Conservation (phyloP, 2,888 invertebrate genomes). For the Anodontia alba region DNA sequence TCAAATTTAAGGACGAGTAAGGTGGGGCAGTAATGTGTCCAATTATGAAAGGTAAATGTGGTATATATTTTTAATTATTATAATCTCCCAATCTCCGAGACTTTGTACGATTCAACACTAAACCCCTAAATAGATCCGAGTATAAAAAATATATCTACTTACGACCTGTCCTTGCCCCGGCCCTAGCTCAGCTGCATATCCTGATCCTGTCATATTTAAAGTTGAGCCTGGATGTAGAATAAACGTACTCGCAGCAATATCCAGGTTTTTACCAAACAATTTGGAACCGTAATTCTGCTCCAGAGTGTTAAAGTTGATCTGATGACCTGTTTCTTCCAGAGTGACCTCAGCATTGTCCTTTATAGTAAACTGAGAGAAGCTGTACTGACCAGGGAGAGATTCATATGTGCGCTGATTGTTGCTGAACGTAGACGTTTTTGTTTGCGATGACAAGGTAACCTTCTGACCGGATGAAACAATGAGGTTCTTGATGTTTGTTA, state of each 20-base stretch:
- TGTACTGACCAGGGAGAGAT: slow-evolving; percentile 67
- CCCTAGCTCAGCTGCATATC: slow-evolving; percentile 62
- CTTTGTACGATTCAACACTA: no score
- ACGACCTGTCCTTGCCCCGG: slow-evolving; percentile 70
- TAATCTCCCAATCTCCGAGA: no score
- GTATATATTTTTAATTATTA: no score
- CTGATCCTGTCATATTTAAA: slow-evolving; percentile 65
- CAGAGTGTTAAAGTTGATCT: slow-evolving; percentile 60
- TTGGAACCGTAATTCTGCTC: slow-evolving; percentile 70
- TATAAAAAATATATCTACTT: no score
- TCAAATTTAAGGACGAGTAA: no score
- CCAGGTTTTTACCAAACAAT: slow-evolving; percentile 62
- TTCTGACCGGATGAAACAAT: slow-evolving; percentile 70
- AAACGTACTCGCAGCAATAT: slow-evolving; percentile 66
- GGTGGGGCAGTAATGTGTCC: no score
- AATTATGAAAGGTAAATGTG: no score
- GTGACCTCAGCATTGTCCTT: slow-evolving; percentile 67
- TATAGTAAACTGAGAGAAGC: slow-evolving; percentile 70
- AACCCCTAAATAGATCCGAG: no score
- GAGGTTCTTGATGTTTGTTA: slow-evolving; percentile 70
- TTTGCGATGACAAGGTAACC: slow-evolving; percentile 65
- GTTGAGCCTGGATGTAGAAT: slow-evolving; percentile 70
- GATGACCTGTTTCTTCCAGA: slow-evolving; percentile 62
- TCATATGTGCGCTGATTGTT: slow-evolving; percentile 58
- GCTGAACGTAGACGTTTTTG: slow-evolving; percentile 64